phyloP scores from a whole-genome alignment of 2,888 invertebrate genomes.

The Acanthosoma haemorrhoidale region DNA sequence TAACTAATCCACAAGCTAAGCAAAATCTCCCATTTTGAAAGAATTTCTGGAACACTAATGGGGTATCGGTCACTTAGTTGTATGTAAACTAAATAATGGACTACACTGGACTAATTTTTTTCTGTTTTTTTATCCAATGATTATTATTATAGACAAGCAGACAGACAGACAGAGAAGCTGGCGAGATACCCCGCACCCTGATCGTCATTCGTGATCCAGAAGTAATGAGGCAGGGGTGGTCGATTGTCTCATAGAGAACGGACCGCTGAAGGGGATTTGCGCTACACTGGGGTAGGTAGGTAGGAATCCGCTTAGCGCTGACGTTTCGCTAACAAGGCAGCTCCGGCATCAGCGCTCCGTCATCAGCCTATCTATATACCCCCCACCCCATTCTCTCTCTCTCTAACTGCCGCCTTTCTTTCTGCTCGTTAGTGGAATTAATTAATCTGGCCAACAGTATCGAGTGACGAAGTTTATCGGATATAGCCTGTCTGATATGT shows the following conservation, averaged over 20 bases:
- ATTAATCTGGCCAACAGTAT: not conserved
- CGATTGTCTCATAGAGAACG: conserved; percentile 5
- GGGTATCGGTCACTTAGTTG: too few relatives aligned
- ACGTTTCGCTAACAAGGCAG: conserved; percentile 23
- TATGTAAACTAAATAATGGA: too few relatives aligned
- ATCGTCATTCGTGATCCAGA: conserved; percentile 6
- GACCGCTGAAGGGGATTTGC: conserved; percentile 13
- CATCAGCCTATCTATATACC: conserved; percentile 12
- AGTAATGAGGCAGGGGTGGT: not conserved
- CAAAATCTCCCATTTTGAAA: too few relatives aligned
- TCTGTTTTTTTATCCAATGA: too few relatives aligned
- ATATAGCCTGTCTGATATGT: not conserved
- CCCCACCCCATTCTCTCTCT: not conserved
- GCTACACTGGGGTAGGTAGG: not conserved
- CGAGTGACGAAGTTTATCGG: not conserved
- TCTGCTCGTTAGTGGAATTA: conserved; percentile 5
- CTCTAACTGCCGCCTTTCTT: not conserved
- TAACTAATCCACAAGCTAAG: too few relatives aligned
- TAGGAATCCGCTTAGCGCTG: conserved; percentile 19
- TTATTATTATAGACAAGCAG: too few relatives aligned
- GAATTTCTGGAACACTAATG: too few relatives aligned
- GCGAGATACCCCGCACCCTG: not conserved
- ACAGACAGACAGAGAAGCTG: too few relatives aligned
- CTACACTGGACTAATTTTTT: too few relatives aligned
- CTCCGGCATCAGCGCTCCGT: not conserved